Conservation (phyloP, 2,113 vertebrate genomes). For the Peromyscus californicus region DNA sequence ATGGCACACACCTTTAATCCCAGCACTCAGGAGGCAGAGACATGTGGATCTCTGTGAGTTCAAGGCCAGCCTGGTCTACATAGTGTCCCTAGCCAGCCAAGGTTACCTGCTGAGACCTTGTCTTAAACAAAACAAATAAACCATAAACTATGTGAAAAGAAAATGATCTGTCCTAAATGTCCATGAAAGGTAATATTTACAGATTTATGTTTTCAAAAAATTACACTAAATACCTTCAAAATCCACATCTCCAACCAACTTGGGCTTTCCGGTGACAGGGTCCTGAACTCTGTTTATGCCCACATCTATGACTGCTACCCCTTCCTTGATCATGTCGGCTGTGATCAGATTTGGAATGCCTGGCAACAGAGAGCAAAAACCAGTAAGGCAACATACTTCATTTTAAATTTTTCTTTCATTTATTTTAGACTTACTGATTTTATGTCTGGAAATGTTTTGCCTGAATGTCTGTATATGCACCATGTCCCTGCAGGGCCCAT, state of each 20-base stretch:
- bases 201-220: background rate
- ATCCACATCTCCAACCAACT: slow-evolving; percentile 97
- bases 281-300: slow-evolving; percentile 96
- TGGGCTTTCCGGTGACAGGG: slow-evolving; percentile 91
- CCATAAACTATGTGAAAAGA: background rate
- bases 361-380: slow-evolving; percentile 72
- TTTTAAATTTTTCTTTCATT: background rate
- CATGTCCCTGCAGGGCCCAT: background rate
- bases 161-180: slow-evolving; percentile 21
- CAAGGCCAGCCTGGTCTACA: background rate
- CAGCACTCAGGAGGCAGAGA: background rate
- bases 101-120: background rate
- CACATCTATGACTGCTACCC: slow-evolving; percentile 96
- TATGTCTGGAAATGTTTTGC: background rate
- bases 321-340: slow-evolving; percentile 98
- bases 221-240: slow-evolving; percentile 93
- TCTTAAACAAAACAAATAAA: background rate
- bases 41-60: background rate
- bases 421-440: background rate
- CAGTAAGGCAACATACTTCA: background rate
- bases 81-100: background rate
- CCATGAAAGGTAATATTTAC: slow-evolving; percentile 1
- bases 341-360: slow-evolving; percentile 99
- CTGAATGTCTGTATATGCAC: background rate
- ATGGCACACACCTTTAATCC: background rate